Evolutionary conservation across 2,797 vertebrate genomes (phyloP).

Genomic region (Sitta carolinensis): DNA sequence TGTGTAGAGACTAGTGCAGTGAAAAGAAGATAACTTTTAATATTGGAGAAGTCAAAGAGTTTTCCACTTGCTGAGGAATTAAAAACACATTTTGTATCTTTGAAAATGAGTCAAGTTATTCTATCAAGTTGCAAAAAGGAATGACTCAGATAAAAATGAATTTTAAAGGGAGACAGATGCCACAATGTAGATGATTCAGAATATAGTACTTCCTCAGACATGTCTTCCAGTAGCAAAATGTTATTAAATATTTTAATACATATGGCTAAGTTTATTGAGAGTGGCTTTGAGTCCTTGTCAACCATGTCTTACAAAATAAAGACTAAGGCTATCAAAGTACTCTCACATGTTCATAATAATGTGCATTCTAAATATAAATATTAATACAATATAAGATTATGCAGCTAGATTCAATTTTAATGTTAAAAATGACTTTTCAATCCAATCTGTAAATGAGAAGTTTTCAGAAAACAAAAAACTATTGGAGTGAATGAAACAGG

Average conservation of each 20-base stretch:
- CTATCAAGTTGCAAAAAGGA: background rate
- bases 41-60: background rate
- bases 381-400: background rate
- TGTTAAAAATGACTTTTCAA: background rate
- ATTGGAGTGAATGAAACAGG: background rate
- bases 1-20: background rate
- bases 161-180: background rate
- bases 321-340: background rate
- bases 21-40: background rate
- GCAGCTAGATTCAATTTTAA: background rate
- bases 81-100: background rate
- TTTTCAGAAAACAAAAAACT: background rate
- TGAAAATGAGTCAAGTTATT: background rate
- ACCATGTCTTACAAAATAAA: background rate
- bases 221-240: background rate
- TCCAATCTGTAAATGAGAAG: background rate
- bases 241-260: conserved; percentile 25
- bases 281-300: background rate
- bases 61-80: background rate
- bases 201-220: background rate
- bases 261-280: background rate
- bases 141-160: conserved; percentile 10
- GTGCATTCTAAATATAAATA: background rate
- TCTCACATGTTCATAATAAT: background rate
- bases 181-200: background rate